Base-by-base conservation (phyloP, 2,797 vertebrate genomes). In the Molossus alvarezi region DNA sequence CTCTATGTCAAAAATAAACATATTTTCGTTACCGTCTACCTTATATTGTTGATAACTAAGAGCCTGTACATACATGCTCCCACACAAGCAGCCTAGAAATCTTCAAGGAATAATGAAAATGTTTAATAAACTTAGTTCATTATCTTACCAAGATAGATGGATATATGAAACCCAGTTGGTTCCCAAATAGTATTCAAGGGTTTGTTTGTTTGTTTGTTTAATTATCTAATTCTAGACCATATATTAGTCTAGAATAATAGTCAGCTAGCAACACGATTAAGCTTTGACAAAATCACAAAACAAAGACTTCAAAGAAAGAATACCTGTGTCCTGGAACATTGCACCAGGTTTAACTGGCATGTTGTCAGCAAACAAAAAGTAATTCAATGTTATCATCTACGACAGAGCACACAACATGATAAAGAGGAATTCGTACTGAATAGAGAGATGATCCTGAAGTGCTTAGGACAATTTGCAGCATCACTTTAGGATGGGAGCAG, bases 41-140 rank as follows among this genome's bases (percentile, higher is more conserved):
- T 98, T 96, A 97, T 97, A 93, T 91, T 97, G 92, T 97, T 97
- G 98, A 97, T 97, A 97, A 95, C 88, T 76, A 88, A 98, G 94
- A 97, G 91, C 62, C 76, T 88, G 79, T 89, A 97, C 51, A 91
- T 89, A 97, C 51, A 91, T 97, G 86, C 80, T 91, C 95, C 91
- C 94, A 97, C 84, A 96, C 58, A 97, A 98, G 98, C 93, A 89
- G 95, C 96, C 97, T 95, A 95, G 88, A 98, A 98, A 97, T 96
- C 97, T 97, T 97, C 77, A 97, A 92, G 97, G 88, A 98, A 97
- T 94, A 98, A 97, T n/a, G 27, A 69, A 81, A 88, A 73, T 48
- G 13, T 77, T 75, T 92, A 88, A 89, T 83, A 80, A 80, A 86
- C 6, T 86, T 88, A 17, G 11, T 81, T 90, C 83, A 62, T 62